Percentiles rank a stretch among this genome's conserved stretches.
phyloP scores from a whole-genome alignment of 2,113 vertebrate species.

The Noturus placidus region DNA sequence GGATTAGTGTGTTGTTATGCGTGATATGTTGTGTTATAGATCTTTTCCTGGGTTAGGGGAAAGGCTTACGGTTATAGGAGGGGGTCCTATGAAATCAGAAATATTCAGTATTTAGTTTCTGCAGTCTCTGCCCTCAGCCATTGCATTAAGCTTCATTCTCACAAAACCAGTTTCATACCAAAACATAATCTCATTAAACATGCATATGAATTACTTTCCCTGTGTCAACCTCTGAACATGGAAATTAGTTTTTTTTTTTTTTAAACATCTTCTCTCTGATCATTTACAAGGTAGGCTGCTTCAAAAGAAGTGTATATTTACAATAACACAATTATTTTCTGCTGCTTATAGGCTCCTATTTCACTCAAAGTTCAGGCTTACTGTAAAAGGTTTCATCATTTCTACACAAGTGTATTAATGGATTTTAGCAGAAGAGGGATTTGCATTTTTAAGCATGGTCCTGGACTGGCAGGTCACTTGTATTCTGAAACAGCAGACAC shows the following conservation, averaged over 20 bases:
- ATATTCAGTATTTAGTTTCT: too few species aligned
- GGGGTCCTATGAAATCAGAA: too few species aligned
- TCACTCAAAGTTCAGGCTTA: constrained; percentile 37
- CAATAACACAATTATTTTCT: constrained; percentile 59
- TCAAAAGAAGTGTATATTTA: constrained; percentile 21
- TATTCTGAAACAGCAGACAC: constrained; percentile 40
- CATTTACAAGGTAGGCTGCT: constrained; percentile 35
- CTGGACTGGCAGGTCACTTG: constrained; percentile 48
- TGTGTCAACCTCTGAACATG: constrained; percentile 30
- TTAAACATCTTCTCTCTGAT: constrained; percentile 4
- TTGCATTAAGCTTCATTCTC: constrained; percentile 25
- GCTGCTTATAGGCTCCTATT: constrained; percentile 23
- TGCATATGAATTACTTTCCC: constrained; percentile 44
- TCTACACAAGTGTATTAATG: constrained; percentile 39
- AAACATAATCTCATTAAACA: constrained; percentile 41
- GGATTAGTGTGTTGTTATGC: not conserved
- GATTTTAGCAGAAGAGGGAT: constrained; percentile 53
- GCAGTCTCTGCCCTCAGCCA: not conserved
- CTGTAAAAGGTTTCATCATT: constrained; percentile 34
- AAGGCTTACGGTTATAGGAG: not conserved
- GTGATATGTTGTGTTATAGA: not conserved
- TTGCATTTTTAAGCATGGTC: constrained; percentile 57
- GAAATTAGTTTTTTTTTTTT: constrained; percentile 12
- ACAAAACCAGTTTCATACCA: constrained; percentile 35
- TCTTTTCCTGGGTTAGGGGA: not conserved